phyloP scores from a whole-genome alignment of 2,888 invertebrate genomes.

The Lithophane socia region DNA sequence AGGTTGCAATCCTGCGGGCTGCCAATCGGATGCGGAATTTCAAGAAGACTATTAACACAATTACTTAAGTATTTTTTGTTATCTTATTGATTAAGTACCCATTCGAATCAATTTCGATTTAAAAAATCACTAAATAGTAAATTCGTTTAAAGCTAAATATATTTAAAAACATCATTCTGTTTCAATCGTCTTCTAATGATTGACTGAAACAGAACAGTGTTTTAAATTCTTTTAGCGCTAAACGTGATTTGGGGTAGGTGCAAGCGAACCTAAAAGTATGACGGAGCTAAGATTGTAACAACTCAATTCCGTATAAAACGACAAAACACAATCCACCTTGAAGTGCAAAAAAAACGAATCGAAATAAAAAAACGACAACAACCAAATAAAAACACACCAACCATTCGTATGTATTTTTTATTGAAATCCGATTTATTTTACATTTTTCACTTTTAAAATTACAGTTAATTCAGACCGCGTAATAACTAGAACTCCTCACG shows the following conservation, averaged over 20 bases:
- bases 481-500: conserved; percentile 69
- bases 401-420: conserved; percentile 82
- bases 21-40: neutral
- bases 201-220: neutral
- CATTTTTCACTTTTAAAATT: conserved; percentile 82
- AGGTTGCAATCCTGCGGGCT: neutral
- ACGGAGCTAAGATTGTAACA: neutral
- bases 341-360: neutral
- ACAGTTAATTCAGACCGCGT: conserved; percentile 80
- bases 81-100: too few species aligned
- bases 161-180: neutral
- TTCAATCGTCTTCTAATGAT: neutral
- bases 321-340: neutral
- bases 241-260: too few species aligned
- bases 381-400: conserved; percentile 29
- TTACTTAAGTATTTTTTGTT: neutral
- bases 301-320: neutral
- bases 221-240: neutral
- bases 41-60: neutral
- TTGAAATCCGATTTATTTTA: conserved; percentile 88
- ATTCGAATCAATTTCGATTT: neutral
- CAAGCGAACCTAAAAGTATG: neutral
- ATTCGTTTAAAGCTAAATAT: neutral
- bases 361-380: neutral
- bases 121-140: neutral